phyloP scores from a whole-genome alignment of 2,888 invertebrate genomes.

The Eupithecia subfuscata region DNA sequence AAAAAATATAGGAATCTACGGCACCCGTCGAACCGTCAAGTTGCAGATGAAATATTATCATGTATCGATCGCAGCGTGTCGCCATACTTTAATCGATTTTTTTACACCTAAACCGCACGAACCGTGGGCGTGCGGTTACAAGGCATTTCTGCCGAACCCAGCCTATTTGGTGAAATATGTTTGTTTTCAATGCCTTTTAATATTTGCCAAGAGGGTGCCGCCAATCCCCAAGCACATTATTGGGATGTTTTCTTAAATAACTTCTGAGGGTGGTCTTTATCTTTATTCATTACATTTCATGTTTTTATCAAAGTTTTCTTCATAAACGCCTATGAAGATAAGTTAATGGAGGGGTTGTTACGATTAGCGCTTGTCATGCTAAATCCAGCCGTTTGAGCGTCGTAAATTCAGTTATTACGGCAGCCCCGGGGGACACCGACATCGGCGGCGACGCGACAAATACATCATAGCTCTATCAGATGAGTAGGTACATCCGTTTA shows the following conservation, averaged over 20 bases:
- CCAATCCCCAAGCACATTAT: conserved; percentile 57
- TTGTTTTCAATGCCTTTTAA: conserved; percentile 76
- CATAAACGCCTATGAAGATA: conserved; percentile 38
- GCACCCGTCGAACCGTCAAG: conserved; percentile 73
- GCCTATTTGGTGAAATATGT: conserved; percentile 78
- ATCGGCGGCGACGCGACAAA: conserved; percentile 50
- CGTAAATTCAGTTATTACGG: conserved; percentile 53
- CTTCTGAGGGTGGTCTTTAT: conserved; percentile 72
- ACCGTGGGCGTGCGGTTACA: conserved; percentile 79
- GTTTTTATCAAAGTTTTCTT: conserved; percentile 43
- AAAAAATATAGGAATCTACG: conserved; percentile 75
- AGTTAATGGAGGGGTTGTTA: conserved; percentile 48
- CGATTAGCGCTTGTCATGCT: conserved; percentile 69
- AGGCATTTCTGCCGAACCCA: conserved; percentile 78
- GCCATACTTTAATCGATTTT: conserved; percentile 82
- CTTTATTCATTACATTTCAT: conserved; percentile 50
- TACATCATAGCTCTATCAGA: conserved; percentile 54
- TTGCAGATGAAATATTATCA: conserved; percentile 79
- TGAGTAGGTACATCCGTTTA: conserved; percentile 61
- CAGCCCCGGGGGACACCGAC: conserved; percentile 45
- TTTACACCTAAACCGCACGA: conserved; percentile 83
- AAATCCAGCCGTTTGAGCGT: conserved; percentile 59
- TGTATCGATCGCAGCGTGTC: conserved; percentile 82
- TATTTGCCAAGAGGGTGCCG: conserved; percentile 63
- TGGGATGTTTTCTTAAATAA: conserved; percentile 73